A percentile compares a stretch with the other conserved stretches of the same genome.
These are phyloP conservation scores for Caranx melampygus DNA, from an alignment of 2,113 vertebrate genomes.

Conservation along the genomic window DNA sequence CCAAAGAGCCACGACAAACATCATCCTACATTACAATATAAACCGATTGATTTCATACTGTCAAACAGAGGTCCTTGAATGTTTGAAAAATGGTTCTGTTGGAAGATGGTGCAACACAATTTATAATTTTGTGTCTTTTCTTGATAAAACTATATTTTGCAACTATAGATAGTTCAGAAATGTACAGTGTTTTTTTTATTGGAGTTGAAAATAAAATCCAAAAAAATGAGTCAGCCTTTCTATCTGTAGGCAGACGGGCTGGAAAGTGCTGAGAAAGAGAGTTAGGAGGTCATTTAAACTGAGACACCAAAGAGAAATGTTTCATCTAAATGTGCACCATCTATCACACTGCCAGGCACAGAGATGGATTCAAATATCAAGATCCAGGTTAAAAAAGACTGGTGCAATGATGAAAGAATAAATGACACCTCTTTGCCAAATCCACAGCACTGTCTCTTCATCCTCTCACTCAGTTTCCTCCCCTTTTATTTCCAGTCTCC, in stretches of 20 bases:
- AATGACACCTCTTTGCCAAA: slow-evolving; percentile 29
- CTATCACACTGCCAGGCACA: slow-evolving; percentile 20
- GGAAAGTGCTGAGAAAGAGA: slow-evolving; percentile 47
- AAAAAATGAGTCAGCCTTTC: slow-evolving; percentile 37
- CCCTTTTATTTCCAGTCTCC: not conserved
- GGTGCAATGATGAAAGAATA: slow-evolving; percentile 2
- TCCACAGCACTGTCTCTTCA: not conserved
- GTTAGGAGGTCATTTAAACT: slow-evolving; percentile 40
- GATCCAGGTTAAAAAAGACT: slow-evolving; percentile 34
- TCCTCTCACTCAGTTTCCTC: not conserved
- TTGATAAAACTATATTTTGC: not conserved
- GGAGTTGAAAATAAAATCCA: slow-evolving; percentile 7
- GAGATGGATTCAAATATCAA: slow-evolving; percentile 9
- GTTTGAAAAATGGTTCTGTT: not conserved
- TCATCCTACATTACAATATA: not conserved
- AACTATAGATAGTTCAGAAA: not conserved
- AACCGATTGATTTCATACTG: not conserved
- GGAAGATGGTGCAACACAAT: not conserved
- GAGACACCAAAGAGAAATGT: slow-evolving; percentile 36
- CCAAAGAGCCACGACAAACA: not conserved
- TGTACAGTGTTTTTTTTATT: not conserved
- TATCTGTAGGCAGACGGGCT: slow-evolving; percentile 19
- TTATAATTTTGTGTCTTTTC: not conserved
- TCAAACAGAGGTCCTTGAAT: not conserved
- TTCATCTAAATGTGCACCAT: slow-evolving; percentile 54